Evolutionary conservation across 2,888 invertebrate genomes (phyloP), one percentile per base, ranked within the genome.

Genomic region (Blastobasis lacticolella): DNA sequence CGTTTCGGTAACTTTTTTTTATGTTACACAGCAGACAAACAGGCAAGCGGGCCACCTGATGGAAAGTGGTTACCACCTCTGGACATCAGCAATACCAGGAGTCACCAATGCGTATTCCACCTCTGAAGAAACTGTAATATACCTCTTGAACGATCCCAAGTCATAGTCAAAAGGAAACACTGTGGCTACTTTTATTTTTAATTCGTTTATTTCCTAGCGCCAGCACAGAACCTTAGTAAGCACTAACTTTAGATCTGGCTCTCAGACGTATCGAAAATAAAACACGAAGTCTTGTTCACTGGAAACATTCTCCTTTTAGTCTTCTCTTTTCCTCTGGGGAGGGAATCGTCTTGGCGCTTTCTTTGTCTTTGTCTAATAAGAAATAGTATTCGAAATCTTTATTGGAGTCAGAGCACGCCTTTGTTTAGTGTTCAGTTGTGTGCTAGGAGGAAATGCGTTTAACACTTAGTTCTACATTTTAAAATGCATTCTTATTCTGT

Each of bases 361-460:
- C 57, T 57, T 60, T 57, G 60, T 62, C 57, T 59, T 50, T 42
- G 49, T 56, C 55, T 59, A 59, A 62, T 55, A 62, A 59, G 59
- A 55, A 59, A 56, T 57, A 57, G 57, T 62, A 58, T 56, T 54
- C 37, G 41, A 49, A 50, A 56, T 56, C 53, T 58, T 56, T 54
- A 52, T 52, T 54, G 49, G 38, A 44, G 45, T 45, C 23, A 3
- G 23, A 41, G 10, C 48, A n/a, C 37, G 37, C n/a, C 9, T 7
- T 41, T 41, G 41, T 41, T 41, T 4, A 8, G 41, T 41, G 7
- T 41, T 41, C 41, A 41, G 23, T 23, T 41, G 41, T 41, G 8
- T 41, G 2, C 41, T 9, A 41, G 41, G 9, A 8, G 41, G 7
- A 8, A n/a, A n/a, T n/a, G n/a, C n/a, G n/a, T n/a, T n/a, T n/a